Evolutionary conservation across 2,888 invertebrate genomes (phyloP).

Genomic region (Folsomia candida): DNA sequence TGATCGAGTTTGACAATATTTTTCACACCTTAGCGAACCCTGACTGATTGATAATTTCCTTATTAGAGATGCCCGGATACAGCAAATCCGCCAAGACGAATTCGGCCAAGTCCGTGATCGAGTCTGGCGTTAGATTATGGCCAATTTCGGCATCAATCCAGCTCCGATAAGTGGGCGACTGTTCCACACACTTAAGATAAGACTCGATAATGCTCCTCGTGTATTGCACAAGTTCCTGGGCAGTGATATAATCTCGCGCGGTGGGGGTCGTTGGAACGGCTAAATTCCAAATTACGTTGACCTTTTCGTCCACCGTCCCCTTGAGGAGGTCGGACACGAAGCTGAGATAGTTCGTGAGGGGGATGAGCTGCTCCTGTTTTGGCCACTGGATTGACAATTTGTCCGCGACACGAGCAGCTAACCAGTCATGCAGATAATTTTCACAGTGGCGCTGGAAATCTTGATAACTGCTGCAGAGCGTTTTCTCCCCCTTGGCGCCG

Average conservation of each 20-base stretch:
- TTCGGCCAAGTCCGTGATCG: conserved; percentile 40
- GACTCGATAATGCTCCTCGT: conserved; percentile 44
- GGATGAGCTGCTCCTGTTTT: conserved; percentile 35
- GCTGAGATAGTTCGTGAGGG: conserved; percentile 32
- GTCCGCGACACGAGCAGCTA: conserved; percentile 39
- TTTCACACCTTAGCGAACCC: conserved; percentile 31
- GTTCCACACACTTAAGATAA: conserved; percentile 44
- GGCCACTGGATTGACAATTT: conserved; percentile 33
- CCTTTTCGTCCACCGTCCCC: conserved; percentile 45
- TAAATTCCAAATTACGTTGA: conserved; percentile 39
- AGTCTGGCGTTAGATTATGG: conserved; percentile 20
- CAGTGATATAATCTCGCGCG: conserved; percentile 28
- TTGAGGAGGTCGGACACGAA: conserved; percentile 44
- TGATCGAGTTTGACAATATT: too few relatives aligned
- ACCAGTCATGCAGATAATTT: conserved; percentile 47
- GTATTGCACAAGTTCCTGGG: conserved; percentile 47
- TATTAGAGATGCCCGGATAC: conserved; percentile 33
- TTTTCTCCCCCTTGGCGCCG: neutral
- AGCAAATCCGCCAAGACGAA: conserved; percentile 43
- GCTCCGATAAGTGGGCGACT: conserved; percentile 25
- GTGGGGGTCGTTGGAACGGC: conserved; percentile 32
- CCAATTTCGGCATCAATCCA: conserved; percentile 17
- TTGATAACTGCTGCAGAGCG: neutral
- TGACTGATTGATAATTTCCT: conserved; percentile 35
- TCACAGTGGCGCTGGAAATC: conserved; percentile 43